Evolutionary conservation across 2,888 invertebrate species (phyloP).

Genomic region (Chymomyza procnemis): DNA sequence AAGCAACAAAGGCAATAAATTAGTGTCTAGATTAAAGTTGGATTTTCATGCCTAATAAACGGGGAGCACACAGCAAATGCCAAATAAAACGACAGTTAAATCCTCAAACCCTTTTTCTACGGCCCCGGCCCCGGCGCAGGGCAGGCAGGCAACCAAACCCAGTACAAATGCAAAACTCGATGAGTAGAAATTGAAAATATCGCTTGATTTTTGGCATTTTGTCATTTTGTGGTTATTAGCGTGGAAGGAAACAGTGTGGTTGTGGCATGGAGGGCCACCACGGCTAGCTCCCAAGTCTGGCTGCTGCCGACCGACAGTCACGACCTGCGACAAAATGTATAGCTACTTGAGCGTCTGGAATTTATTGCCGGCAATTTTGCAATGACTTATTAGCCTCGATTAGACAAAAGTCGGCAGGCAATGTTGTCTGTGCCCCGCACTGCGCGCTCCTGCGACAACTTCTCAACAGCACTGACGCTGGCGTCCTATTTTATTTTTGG

Average conservation of each 20-base stretch:
- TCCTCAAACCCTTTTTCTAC: neutral
- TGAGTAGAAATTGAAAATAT: slow-evolving; percentile 39
- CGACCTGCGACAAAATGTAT: slow-evolving; percentile 1
- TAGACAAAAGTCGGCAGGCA: slow-evolving; percentile 29
- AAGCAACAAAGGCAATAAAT: slow-evolving; percentile 43
- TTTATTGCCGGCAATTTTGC: slow-evolving; percentile 36
- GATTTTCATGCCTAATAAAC: slow-evolving; percentile 45
- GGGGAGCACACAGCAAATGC: slow-evolving; percentile 11
- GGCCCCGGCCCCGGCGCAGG: too few relatives aligned
- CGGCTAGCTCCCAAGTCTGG: too few relatives aligned
- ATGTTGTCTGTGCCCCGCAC: neutral
- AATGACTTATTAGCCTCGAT: slow-evolving; percentile 61
- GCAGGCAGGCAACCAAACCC: too few relatives aligned
- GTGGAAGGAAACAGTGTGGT: slow-evolving; percentile 11
- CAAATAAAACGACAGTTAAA: neutral
- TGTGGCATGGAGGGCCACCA: neutral
- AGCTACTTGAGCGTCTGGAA: slow-evolving; percentile 7
- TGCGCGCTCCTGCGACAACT: neutral
- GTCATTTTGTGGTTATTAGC: slow-evolving; percentile 46
- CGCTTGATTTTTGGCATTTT: slow-evolving; percentile 39
- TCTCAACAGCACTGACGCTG: too few relatives aligned
- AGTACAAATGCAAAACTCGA: neutral
- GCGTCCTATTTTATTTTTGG: neutral
- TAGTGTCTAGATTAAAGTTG: slow-evolving; percentile 51
- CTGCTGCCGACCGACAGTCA: neutral